Percentiles rank a stretch among this genome's conserved stretches.
Evolutionary conservation across 2,113 vertebrate species (phyloP).

Genomic region (Salvator merianae): DNA sequence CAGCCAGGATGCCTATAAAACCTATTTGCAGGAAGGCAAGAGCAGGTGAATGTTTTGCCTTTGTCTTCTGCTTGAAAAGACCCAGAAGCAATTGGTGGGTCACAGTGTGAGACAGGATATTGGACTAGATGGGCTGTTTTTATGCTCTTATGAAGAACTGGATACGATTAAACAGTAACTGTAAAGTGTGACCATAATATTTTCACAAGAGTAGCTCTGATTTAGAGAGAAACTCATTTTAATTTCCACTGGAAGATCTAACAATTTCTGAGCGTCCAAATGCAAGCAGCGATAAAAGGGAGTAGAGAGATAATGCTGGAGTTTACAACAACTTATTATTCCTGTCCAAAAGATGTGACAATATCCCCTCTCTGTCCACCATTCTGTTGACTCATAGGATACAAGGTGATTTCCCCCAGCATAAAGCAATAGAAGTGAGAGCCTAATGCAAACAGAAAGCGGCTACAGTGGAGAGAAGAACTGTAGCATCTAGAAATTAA

Average conservation of each 20-base stretch:
- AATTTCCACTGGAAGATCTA: not conserved
- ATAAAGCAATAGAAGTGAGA: not conserved
- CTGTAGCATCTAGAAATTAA: not conserved
- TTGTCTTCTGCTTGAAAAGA: too few species aligned
- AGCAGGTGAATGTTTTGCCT: too few species aligned
- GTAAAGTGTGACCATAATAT: not conserved
- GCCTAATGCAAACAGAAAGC: not conserved
- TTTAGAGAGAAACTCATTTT: not conserved
- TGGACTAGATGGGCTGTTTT: too few species aligned
- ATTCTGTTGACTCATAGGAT: not conserved
- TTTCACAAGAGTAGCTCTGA: not conserved
- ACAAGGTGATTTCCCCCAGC: too few species aligned
- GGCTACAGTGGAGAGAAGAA: not conserved
- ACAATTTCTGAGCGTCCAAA: not conserved
- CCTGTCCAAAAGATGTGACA: not conserved
- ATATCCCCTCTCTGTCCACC: not conserved
- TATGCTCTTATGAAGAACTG: too few species aligned
- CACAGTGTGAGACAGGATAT: too few species aligned
- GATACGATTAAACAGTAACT: too few species aligned
- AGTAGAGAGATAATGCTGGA: too few species aligned
- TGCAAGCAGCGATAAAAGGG: not conserved
- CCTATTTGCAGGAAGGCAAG: too few species aligned
- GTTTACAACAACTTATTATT: not conserved
- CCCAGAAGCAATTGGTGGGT: too few species aligned
- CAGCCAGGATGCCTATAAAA: too few species aligned